phyloP scores from a whole-genome alignment of 2,113 vertebrate species.

The Alces alces region DNA sequence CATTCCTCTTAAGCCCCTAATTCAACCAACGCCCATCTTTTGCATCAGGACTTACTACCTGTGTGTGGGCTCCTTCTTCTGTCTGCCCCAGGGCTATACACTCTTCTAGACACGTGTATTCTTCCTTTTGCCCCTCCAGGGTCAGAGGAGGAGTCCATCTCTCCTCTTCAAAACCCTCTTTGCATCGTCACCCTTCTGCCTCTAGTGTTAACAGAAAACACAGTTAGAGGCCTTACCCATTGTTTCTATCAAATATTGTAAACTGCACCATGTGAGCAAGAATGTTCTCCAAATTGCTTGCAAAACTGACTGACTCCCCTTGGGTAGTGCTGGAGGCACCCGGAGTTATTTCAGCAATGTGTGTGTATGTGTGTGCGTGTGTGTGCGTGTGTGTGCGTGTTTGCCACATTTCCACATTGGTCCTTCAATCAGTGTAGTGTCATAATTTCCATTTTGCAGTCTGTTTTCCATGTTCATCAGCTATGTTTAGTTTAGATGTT shows the following conservation, averaged over 20 bases:
- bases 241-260: background rate
- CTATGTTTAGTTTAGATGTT: background rate
- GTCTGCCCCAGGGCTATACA: background rate
- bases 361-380: background rate
- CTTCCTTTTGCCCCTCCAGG: background rate
- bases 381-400: rapidly evolving
- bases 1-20: background rate
- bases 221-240: background rate
- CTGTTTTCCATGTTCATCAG: background rate
- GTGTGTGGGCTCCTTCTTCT: background rate
- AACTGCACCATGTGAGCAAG: background rate
- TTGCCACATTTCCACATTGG: background rate
- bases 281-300: background rate
- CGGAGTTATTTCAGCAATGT: background rate
- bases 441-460: background rate
- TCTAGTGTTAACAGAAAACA: background rate
- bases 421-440: background rate
- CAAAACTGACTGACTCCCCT: background rate
- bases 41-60: background rate
- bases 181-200: no score
- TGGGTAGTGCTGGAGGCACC: background rate
- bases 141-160: background rate
- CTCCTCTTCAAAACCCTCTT: background rate
- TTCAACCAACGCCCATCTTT: background rate
- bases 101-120: background rate